These are phyloP conservation scores for Myotis findleyi DNA, from an alignment of 2,797 vertebrate genomes.

Conservation along the genomic window DNA sequence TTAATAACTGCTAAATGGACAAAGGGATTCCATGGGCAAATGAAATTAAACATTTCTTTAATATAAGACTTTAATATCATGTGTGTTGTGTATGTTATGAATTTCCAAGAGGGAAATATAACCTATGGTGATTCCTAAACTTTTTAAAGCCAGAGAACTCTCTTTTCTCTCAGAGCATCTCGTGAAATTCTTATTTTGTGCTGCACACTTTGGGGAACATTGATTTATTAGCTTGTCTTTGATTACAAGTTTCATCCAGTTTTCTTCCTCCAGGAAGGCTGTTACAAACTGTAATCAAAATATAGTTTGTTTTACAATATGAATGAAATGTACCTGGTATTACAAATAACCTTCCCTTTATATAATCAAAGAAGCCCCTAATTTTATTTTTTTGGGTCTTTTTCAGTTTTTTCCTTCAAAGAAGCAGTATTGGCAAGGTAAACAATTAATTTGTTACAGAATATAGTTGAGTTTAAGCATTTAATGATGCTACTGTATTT, in stretches of 20 bases:
- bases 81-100: neutral
- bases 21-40: neutral
- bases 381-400: constrained; percentile 52
- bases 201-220: neutral
- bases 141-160: neutral
- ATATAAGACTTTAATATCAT: neutral
- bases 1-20: constrained; percentile 41
- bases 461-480: constrained; percentile 32
- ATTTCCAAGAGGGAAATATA: constrained; percentile 34
- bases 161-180: neutral
- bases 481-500: constrained; percentile 15
- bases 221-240: constrained; percentile 58
- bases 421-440: constrained; percentile 95
- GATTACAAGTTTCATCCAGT: constrained; percentile 6
- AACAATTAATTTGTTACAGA: constrained; percentile 50
- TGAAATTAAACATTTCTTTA: constrained; percentile 51
- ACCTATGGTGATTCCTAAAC: neutral
- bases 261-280: constrained; percentile 44
- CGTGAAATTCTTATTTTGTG: constrained; percentile 5
- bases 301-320: constrained; percentile 42
- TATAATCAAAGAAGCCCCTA: constrained; percentile 53
- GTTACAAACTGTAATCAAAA: neutral
- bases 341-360: constrained; percentile 56
- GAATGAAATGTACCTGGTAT: neutral
- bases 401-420: constrained; percentile 96